phyloP scores from a whole-genome alignment of 1,140 invertebrate genomes.

The Drosophila elegans region DNA sequence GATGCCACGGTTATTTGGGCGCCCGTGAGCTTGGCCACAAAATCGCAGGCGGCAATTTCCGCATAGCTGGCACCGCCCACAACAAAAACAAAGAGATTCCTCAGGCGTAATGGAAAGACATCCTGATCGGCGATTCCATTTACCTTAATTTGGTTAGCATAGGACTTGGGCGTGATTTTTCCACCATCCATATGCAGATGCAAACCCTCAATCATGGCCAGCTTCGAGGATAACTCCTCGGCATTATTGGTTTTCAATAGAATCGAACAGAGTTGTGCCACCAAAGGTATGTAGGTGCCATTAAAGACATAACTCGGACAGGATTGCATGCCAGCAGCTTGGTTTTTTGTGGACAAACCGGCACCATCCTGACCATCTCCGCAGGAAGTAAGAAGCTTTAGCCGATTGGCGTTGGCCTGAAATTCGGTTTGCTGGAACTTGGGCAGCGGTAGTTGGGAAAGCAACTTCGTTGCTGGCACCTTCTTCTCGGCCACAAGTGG shows the following conservation, averaged over 20 bases:
- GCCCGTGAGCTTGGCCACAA: slow-evolving; percentile 90
- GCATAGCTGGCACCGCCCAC: slow-evolving; percentile 97
- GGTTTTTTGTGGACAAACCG: slow-evolving; percentile 44
- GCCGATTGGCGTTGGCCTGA: slow-evolving; percentile 89
- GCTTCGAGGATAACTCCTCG: slow-evolving; percentile 75
- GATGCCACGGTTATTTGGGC: slow-evolving; percentile 90
- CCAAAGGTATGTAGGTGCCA: slow-evolving; percentile 92
- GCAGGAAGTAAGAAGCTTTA: slow-evolving; percentile 88
- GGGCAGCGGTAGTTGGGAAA: slow-evolving; percentile 86
- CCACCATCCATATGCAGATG: slow-evolving; percentile 33
- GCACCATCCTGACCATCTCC: slow-evolving; percentile 79
- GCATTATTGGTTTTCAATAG: slow-evolving; percentile 80
- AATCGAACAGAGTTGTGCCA: slow-evolving; percentile 85
- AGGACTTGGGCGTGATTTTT: slow-evolving; percentile 56
- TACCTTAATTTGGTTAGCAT: slow-evolving; percentile 48
- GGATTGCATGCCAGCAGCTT: slow-evolving; percentile 61
- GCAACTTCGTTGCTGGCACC: slow-evolving; percentile 85
- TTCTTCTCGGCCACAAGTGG: slow-evolving; percentile 71
- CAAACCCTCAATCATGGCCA: slow-evolving; percentile 72
- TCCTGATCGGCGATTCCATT: slow-evolving; percentile 20
- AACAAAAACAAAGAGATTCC: slow-evolving; percentile 91
- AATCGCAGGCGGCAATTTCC: slow-evolving; percentile 94
- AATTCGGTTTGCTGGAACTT: slow-evolving; percentile 88
- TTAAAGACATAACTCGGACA: slow-evolving; percentile 95
- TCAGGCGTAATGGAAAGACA: slow-evolving; percentile 86